Conservation (phyloP, 2,888 invertebrate genomes). For the Meganola albula region DNA sequence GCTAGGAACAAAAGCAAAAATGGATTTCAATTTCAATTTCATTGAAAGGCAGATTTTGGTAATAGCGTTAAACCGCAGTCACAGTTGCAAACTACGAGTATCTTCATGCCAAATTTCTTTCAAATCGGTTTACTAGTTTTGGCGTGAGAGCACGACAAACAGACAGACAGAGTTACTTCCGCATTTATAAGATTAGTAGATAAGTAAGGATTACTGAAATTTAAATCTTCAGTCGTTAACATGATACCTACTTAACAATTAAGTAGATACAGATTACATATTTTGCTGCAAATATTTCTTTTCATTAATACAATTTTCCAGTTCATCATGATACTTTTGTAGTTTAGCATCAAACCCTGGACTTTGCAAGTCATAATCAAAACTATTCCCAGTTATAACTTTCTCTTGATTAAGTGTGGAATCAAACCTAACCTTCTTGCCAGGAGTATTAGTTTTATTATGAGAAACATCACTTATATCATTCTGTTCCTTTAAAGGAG, state of each 20-base stretch:
- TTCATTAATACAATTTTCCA: constrained; percentile 73
- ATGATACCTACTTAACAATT: not conserved
- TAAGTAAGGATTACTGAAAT: no score
- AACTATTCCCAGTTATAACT: constrained; percentile 69
- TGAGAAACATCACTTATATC: constrained; percentile 48
- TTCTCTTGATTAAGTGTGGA: constrained; percentile 69
- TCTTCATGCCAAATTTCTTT: no score
- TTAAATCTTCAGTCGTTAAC: no score
- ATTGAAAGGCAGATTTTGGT: no score
- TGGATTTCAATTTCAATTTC: no score
- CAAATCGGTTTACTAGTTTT: no score
- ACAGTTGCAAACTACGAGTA: no score
- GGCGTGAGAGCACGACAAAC: no score
- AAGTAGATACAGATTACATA: constrained; percentile 38
- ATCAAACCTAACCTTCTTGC: constrained; percentile 70
- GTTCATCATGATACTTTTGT: constrained; percentile 70
- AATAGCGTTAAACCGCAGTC: no score
- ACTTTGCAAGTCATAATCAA: constrained; percentile 61
- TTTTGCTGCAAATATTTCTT: constrained; percentile 68
- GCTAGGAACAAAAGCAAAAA: no score
- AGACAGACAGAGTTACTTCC: no score
- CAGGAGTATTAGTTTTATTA: constrained; percentile 54
- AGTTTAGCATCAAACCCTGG: constrained; percentile 68
- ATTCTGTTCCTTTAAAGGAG: constrained; percentile 53
- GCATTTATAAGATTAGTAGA: no score